Evolutionary conservation across 2,797 vertebrate species (phyloP), one percentile per base, ranked within the genome.

Genomic region (Mallotus villosus): DNA sequence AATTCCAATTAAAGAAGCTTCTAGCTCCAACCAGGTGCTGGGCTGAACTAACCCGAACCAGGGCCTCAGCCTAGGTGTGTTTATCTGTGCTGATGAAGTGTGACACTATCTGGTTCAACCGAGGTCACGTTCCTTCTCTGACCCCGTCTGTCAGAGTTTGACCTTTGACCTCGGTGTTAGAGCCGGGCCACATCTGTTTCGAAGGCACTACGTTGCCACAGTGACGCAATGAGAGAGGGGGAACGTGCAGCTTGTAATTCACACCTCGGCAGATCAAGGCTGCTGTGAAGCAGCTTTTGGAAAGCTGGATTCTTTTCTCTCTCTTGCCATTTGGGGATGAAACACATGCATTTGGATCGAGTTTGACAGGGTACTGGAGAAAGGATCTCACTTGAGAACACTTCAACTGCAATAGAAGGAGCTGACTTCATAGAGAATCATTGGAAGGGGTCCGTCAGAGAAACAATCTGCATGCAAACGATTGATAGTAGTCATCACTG

Each of bases 101-200:
- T 19, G 5, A 53, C 61, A 51, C 3, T 67, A 51, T 73, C 80
- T 78, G 76, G 32, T 81, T 79, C 79, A 68, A 68, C 5, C 11
- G 59, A 49, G 34, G 17, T 14, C 29, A 63, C 5, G 60, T 73
- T 73, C 24, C 73, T 66, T 12, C 67, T 63, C 66, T 19, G 6
- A 73, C 69, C 76, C 72, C 72, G 27, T 19, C 75, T 66, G 58
- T 78, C 72, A 68, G 64, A 71, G 70, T 16, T 0, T 55, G 75
- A 82, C 79, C 84, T 80, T 61, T 85, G 77, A 82, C 81, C 76
- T 67, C 61, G 59, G 46, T 1, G 19, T 67, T 41, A 51, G 71
- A 66, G 77, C 68, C 27, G 46, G 73, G 71, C 71, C 72, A 83
- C 89, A 90, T 90, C 88, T 89, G 89, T 78, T 72, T 72, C 0